Percentiles rank a stretch among this genome's conserved stretches.
Conservation (phyloP, 1,140 invertebrate species). For the Epicauta chinensis region DNA sequence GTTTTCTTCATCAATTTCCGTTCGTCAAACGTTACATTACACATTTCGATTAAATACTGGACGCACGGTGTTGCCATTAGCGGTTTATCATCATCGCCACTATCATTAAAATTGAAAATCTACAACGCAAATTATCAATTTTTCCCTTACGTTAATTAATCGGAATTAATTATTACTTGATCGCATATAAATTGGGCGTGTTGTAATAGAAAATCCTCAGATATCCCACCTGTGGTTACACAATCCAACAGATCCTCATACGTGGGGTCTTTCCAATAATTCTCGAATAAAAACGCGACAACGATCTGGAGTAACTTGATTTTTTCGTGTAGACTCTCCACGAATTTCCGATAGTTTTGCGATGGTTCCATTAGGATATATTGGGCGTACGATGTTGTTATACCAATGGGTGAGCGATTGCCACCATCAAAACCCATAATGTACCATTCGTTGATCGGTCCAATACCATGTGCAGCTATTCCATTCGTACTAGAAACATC, state of each 20-base stretch:
- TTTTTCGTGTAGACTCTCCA: constrained; percentile 65
- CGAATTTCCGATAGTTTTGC: constrained; percentile 63
- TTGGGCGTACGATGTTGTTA: constrained; percentile 74
- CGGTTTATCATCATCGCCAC: constrained; percentile 53
- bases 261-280: constrained; percentile 56
- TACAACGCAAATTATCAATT: constrained; percentile 17
- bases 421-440: constrained; percentile 78
- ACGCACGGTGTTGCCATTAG: constrained; percentile 73
- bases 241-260: constrained; percentile 71
- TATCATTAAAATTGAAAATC: constrained; percentile 64
- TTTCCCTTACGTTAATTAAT: not conserved
- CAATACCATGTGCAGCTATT: constrained; percentile 67
- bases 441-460: constrained; percentile 82
- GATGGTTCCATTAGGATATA: constrained; percentile 75
- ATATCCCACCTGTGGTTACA: constrained; percentile 54
- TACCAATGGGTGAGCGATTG: constrained; percentile 65
- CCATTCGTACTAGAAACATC: constrained; percentile 63
- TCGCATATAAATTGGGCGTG: constrained; percentile 82
- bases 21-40: constrained; percentile 68
- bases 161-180: constrained; percentile 47
- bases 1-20: constrained; percentile 45
- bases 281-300: constrained; percentile 70
- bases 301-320: constrained; percentile 75
- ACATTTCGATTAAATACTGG: constrained; percentile 66
- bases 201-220: constrained; percentile 70